Percentiles rank a stretch among this genome's conserved stretches.
These are phyloP conservation scores for Atethmia centrago DNA, from an alignment of 2,888 invertebrate genomes.

Conservation along the genomic window DNA sequence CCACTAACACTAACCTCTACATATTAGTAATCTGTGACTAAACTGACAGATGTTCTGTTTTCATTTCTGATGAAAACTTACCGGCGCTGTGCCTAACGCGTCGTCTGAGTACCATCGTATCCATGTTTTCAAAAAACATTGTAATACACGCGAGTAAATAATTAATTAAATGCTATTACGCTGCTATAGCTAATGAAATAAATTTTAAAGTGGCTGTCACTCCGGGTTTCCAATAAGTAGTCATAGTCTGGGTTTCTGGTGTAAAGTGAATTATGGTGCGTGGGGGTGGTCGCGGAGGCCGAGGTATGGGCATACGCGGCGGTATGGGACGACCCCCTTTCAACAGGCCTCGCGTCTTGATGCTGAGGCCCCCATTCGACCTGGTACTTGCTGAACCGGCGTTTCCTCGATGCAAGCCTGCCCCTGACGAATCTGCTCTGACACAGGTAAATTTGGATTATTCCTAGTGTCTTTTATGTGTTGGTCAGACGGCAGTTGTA, in stretches of 20 bases:
- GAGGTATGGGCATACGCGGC: constrained; percentile 92
- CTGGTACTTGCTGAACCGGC: constrained; percentile 96
- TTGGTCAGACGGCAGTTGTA: neutral
- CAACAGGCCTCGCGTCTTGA: constrained; percentile 83
- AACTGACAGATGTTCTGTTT: too few species aligned
- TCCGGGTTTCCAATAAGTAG: neutral
- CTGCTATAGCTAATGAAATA: neutral
- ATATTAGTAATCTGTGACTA: too few species aligned
- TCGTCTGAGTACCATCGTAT: too few species aligned
- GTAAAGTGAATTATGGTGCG: constrained; percentile 91
- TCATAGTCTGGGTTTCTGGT: neutral
- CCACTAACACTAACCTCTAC: too few species aligned
- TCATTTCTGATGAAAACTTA: too few species aligned
- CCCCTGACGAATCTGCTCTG: constrained; percentile 95
- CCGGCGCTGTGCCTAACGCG: too few species aligned
- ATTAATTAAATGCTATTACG: neutral
- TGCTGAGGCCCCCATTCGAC: constrained; percentile 95
- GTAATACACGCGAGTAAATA: neutral
- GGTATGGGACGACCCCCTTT: constrained; percentile 89
- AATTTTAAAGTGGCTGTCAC: neutral
- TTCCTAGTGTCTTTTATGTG: neutral
- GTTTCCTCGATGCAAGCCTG: constrained; percentile 95
- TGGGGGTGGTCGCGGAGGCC: constrained; percentile 91
- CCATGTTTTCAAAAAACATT: too few species aligned
- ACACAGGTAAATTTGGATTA: constrained; percentile 92